Conservation (phyloP, 2,113 vertebrate species). For the Argyrosomus japonicus region DNA sequence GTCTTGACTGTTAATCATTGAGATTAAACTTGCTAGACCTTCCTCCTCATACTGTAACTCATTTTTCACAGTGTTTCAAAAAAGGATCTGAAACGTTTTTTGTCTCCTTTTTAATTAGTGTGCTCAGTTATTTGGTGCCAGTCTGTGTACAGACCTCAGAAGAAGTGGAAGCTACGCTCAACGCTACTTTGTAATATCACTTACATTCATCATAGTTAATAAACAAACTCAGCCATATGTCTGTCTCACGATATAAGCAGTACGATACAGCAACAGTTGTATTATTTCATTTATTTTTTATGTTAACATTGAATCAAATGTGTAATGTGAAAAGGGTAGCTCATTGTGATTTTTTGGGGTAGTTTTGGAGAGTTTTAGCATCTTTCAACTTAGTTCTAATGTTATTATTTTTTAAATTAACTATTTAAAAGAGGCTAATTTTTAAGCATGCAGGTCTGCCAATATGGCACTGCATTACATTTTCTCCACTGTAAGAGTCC, state of each 20-base stretch:
- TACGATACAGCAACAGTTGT: no score
- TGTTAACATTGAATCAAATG: neutral
- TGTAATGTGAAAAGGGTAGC: neutral
- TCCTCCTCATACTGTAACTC: neutral
- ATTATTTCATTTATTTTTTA: no score
- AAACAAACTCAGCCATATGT: no score
- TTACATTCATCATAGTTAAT: neutral
- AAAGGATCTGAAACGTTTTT: neutral
- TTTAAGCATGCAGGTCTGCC: no score
- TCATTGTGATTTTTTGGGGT: neutral
- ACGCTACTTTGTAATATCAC: neutral
- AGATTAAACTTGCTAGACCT: neutral
- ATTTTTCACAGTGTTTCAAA: neutral
- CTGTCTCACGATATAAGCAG: no score
- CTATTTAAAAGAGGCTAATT: no score
- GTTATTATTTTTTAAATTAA: no score
- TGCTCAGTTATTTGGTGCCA: neutral
- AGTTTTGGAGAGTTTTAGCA: neutral
- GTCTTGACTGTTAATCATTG: neutral
- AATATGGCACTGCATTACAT: no score
- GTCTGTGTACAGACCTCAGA: neutral
- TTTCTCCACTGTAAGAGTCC: no score
- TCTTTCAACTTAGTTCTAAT: neutral
- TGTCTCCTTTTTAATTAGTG: neutral
- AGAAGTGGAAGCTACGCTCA: no score